These are phyloP conservation scores for Platypus cylindrus DNA, from an alignment of 2,888 invertebrate genomes.

Conservation along the genomic window DNA sequence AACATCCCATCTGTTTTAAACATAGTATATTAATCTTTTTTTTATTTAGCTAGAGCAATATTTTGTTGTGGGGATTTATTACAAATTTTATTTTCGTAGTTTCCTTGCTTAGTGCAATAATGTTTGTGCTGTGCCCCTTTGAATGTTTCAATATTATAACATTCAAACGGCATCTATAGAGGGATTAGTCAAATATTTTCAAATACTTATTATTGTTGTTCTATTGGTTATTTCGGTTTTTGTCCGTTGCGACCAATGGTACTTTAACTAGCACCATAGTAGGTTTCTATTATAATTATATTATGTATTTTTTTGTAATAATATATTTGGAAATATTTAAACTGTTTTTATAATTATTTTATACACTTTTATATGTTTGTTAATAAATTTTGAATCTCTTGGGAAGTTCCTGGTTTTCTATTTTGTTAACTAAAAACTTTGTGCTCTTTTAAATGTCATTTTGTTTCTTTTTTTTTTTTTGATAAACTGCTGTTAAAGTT, in stretches of 20 bases:
- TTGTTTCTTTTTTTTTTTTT: constrained; percentile 38
- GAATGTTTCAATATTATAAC: no score
- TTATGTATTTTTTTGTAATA: constrained; percentile 30
- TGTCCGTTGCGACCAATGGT: constrained; percentile 28
- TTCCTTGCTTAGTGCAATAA: constrained; percentile 37
- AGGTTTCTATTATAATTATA: constrained; percentile 30
- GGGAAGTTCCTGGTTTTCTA: constrained; percentile 35
- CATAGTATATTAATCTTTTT: no score
- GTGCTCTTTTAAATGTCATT: constrained; percentile 38
- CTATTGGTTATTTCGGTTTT: constrained; percentile 30
- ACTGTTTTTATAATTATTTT: constrained; percentile 37
- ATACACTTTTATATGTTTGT: constrained; percentile 38
- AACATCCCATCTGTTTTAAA: constrained; percentile 7
- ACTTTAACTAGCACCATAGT: constrained; percentile 35
- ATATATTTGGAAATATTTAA: constrained; percentile 31
- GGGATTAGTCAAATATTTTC: constrained; percentile 36
- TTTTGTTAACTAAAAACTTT: constrained; percentile 39
- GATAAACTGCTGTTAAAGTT: constrained; percentile 37
- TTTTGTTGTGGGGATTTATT: constrained; percentile 8
- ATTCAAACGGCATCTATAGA: no score
- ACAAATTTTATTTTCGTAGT: constrained; percentile 25
- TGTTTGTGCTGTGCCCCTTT: constrained; percentile 27
- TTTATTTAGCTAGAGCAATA: no score
- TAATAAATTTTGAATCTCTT: constrained; percentile 32
- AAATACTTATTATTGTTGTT: constrained; percentile 34